A percentile compares a stretch with the other conserved stretches of the same genome.
Conservation (phyloP, 2,888 invertebrate species). For the Euspilapteryx auroguttella region DNA sequence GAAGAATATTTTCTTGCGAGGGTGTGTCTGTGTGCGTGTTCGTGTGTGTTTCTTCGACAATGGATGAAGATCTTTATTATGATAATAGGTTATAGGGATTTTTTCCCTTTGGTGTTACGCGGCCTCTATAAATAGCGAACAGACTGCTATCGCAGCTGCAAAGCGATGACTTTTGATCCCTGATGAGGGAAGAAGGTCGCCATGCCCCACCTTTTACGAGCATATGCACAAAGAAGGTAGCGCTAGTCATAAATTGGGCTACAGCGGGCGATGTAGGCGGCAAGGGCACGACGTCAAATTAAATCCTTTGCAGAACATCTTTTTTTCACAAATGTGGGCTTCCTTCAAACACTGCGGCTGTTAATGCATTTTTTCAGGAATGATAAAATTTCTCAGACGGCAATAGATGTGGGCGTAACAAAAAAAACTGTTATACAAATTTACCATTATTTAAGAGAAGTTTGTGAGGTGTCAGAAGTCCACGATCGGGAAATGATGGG, state of each 20-base stretch:
- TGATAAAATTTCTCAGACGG: background rate
- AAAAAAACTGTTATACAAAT: background rate
- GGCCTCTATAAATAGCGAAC: background rate
- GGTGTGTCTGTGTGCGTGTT: too few species aligned
- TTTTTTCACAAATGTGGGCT: background rate
- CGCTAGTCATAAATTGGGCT: background rate
- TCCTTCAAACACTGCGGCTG: too few species aligned
- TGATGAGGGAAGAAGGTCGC: background rate
- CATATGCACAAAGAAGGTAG: background rate
- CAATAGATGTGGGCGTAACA: background rate
- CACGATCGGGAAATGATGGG: background rate
- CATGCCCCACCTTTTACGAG: background rate
- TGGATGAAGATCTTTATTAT: too few species aligned
- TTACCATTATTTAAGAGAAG: background rate
- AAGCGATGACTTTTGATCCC: background rate
- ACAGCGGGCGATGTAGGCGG: background rate
- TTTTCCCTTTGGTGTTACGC: background rate
- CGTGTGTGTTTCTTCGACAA: too few species aligned
- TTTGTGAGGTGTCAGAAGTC: background rate
- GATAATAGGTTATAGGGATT: too few species aligned
- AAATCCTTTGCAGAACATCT: background rate
- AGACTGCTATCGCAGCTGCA: background rate
- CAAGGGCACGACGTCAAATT: background rate
- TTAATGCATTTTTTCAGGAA: too few species aligned
- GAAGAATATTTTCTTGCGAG: too few species aligned